Evolutionary conservation across 2,113 vertebrate species (phyloP).

Genomic region (Oophaga pumilio): DNA sequence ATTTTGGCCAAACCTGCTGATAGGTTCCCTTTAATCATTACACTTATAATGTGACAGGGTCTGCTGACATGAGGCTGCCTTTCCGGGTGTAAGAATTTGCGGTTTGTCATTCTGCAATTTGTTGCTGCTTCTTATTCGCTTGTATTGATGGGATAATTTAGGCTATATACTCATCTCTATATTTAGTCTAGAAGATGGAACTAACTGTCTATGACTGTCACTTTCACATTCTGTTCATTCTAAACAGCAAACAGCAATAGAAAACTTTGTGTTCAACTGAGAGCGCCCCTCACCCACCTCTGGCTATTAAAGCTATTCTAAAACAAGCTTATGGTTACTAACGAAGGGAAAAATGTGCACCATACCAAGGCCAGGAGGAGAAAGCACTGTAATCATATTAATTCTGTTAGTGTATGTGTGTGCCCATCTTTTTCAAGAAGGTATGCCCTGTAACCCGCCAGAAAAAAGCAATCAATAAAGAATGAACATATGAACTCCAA

Average conservation of each 20-base stretch:
- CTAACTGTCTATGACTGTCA: not conserved
- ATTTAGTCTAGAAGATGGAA: not conserved
- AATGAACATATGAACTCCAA: too few species aligned
- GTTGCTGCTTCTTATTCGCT: not conserved
- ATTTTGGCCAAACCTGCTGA: too few species aligned
- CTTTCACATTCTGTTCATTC: not conserved
- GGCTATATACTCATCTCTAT: conserved; percentile 1
- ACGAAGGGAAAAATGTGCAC: not conserved
- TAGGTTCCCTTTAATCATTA: too few species aligned
- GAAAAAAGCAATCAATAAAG: too few species aligned
- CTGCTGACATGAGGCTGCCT: not conserved
- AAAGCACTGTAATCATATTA: not conserved
- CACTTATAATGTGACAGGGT: not conserved
- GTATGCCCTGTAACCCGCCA: too few species aligned
- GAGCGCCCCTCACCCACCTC: not conserved
- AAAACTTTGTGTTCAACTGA: not conserved
- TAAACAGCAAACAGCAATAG: not conserved
- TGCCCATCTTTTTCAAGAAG: too few species aligned
- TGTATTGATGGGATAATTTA: not conserved
- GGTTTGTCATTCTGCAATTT: not conserved
- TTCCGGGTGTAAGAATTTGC: not conserved
- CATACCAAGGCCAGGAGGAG: not conserved
- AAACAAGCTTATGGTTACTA: not conserved
- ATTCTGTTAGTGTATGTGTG: not conserved
- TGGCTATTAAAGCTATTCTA: not conserved